Percentiles rank a stretch among this genome's conserved stretches.
phyloP scores from a whole-genome alignment of 2,888 invertebrate species.

The Dendrolimus houi region DNA sequence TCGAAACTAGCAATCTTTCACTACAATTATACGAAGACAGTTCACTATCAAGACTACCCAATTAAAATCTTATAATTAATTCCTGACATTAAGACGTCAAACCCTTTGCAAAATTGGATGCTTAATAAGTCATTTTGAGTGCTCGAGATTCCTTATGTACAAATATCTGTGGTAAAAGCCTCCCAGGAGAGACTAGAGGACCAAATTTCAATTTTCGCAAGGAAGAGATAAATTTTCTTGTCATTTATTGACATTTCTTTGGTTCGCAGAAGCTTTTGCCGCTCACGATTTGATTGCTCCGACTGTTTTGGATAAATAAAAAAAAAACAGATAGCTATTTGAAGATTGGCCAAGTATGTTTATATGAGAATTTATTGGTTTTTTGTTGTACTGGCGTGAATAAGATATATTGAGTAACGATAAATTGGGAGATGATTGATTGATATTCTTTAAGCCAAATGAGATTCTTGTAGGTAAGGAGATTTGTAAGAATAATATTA shows the following conservation, averaged over 20 bases:
- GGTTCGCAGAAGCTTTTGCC: constrained; percentile 27
- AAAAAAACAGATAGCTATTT: background rate
- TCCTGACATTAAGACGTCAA: background rate
- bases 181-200: constrained; percentile 22
- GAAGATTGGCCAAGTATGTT: background rate
- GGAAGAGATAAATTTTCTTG: constrained; percentile 54
- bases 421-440: background rate
- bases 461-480: too few relatives aligned
- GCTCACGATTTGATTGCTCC: constrained; percentile 42
- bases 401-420: background rate
- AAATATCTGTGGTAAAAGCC: constrained; percentile 4
- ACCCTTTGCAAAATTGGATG: background rate
- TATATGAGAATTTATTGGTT: background rate
- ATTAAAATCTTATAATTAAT: background rate
- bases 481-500: too few relatives aligned
- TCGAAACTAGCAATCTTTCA: too few relatives aligned
- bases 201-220: constrained; percentile 56
- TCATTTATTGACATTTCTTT: constrained; percentile 45
- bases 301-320: constrained; percentile 34
- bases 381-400: background rate
- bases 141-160: background rate
- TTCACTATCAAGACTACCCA: background rate
- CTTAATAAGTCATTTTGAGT: background rate
- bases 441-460: too few relatives aligned
- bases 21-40: background rate